Conservation (phyloP, 2,113 vertebrate genomes). For the Oriolus oriolus region DNA sequence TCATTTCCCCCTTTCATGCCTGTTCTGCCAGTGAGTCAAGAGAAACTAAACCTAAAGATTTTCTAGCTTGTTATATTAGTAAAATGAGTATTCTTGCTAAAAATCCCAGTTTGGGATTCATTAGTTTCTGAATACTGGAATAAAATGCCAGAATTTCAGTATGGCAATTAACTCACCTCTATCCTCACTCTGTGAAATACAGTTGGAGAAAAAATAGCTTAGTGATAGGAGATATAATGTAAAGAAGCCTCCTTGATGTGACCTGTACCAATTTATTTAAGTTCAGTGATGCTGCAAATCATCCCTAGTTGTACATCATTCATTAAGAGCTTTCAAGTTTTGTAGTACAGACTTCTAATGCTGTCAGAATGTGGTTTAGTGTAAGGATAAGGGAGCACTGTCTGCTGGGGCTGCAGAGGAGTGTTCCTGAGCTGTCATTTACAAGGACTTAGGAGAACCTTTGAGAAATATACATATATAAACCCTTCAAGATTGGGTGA, state of each 20-base stretch:
- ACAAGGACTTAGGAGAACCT: background rate
- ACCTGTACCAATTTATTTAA: background rate
- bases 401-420: background rate
- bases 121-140: background rate
- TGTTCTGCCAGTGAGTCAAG: background rate
- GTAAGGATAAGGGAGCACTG: background rate
- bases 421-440: background rate
- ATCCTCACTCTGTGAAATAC: background rate
- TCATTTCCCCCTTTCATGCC: background rate
- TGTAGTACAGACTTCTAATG: background rate
- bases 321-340: slow-evolving; percentile 14
- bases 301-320: background rate
- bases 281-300: slow-evolving; percentile 1
- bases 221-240: background rate
- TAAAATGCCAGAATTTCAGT: background rate
- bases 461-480: background rate
- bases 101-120: background rate
- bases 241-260: background rate
- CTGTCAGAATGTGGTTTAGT: background rate
- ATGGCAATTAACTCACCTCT: background rate
- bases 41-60: background rate
- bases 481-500: background rate
- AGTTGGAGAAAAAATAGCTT: background rate
- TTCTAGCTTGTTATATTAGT: background rate
- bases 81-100: background rate